Base-by-base conservation (phyloP, 1,140 invertebrate species). In the Bilobella aurantiaca region DNA sequence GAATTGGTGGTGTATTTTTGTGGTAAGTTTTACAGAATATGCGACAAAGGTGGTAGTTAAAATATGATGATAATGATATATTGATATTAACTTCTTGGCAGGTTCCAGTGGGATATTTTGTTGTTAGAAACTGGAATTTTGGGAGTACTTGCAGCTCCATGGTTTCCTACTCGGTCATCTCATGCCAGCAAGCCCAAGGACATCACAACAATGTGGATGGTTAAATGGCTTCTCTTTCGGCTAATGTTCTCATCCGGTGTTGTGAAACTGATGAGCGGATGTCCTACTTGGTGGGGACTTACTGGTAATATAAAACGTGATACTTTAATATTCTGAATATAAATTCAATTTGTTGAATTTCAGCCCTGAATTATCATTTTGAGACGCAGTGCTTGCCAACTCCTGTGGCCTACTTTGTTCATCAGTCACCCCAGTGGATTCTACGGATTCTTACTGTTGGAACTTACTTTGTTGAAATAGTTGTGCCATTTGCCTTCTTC, bases 271-370 rank as follows among this genome's bases (percentile, higher is more conserved):
- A 82, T 81, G n/a, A 87, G 84, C 75, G 81, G 82, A 12, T 89
- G 87, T 75, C 87, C 87, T 18, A 81, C 84, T 14, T 92, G 89
- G 89, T 92, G 89, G 89, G 83, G 81, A 69, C 81, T 92, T 14
- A 84, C 84, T 76, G 88, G 88, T 89, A 81, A 74, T 66, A 25
- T 62, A 18, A 53, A n/a, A 28, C n/a, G n/a, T 57, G 32, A 65
- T 58, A 32, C 2, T 56, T 70, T 56, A 18, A 8, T 42, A 12
- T 27, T 14, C 3, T 27, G 18, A 59, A 59, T 14, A 18, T 3
- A 8, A 29, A 59, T 14, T 29, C n/a, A 59, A 31, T 60, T 71
- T 73, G 63, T 68, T 70, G 69, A 65, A 68, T 82, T 82, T 59
- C 78, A 89, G 89, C 88, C 70, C 74, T 91, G 16, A 81, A 79